Evolutionary conservation across 2,113 vertebrate species (phyloP).

Genomic region (Cynopterus brachyotis): DNA sequence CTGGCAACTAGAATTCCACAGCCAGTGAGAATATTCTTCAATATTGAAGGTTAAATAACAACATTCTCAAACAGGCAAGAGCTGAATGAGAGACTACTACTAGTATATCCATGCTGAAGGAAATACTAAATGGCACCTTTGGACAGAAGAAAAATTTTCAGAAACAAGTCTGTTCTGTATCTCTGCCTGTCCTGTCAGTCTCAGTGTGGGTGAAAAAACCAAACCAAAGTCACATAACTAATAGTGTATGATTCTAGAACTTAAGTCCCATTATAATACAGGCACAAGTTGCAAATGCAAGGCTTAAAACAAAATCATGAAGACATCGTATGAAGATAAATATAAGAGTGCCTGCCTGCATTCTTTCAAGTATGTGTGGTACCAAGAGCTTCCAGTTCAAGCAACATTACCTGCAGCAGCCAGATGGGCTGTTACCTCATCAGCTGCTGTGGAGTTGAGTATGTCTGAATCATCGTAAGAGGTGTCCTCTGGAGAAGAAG

Average conservation of each 20-base stretch:
- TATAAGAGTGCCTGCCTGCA: background rate
- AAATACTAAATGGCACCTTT: background rate
- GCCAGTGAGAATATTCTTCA: background rate
- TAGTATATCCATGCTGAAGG: background rate
- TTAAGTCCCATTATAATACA: background rate
- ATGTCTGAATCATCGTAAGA: conserved; percentile 98
- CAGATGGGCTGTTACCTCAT: conserved; percentile 97
- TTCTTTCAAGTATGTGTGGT: background rate
- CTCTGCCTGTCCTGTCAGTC: no score
- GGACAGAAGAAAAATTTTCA: background rate
- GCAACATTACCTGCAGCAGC: conserved; percentile 92
- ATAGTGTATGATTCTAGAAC: background rate
- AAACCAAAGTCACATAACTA: background rate
- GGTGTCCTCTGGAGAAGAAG: conserved; percentile 96
- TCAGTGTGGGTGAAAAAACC: background rate
- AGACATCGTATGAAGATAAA: background rate
- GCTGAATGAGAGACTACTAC: background rate
- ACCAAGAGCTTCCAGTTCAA: background rate
- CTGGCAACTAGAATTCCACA: background rate
- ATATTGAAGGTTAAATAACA: background rate
- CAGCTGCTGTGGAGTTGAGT: conserved; percentile 95
- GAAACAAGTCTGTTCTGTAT: no score
- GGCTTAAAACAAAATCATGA: background rate
- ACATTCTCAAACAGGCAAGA: background rate
- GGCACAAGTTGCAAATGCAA: background rate